These are phyloP conservation scores for Cyclina sinensis DNA, from an alignment of 1,140 invertebrate species.

Conservation along the genomic window DNA sequence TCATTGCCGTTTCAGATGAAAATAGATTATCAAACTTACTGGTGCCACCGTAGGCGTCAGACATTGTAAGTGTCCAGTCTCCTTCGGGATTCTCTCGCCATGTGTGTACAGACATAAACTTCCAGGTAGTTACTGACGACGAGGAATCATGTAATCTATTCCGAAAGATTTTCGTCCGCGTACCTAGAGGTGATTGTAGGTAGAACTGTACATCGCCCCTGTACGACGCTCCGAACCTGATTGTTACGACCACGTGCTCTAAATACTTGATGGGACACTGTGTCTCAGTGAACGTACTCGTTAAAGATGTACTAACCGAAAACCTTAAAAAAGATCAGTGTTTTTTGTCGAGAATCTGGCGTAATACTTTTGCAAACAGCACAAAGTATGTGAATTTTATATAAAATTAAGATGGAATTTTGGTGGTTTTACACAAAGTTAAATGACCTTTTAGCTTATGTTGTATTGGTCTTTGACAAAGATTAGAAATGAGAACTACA, in stretches of 20 bases:
- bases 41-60: not conserved
- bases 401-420: too few relatives aligned
- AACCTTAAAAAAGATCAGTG: not conserved
- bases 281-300: not conserved
- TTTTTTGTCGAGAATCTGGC: too few relatives aligned
- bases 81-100: slow-evolving; percentile 25
- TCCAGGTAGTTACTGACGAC: not conserved
- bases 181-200: not conserved
- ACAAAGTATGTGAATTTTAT: too few relatives aligned
- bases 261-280: not conserved
- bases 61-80: slow-evolving; percentile 9
- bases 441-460: too few relatives aligned
- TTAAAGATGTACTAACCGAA: not conserved
- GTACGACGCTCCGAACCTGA: not conserved
- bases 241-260: not conserved
- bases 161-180: not conserved
- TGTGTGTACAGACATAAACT: slow-evolving; percentile 7
- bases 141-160: not conserved
- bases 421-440: too few relatives aligned
- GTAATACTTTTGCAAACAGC: too few relatives aligned
- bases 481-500: too few relatives aligned
- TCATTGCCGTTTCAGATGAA: too few relatives aligned
- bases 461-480: too few relatives aligned
- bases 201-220: not conserved
- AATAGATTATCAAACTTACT: too few relatives aligned